Base-by-base conservation (phyloP, 2,113 vertebrate species). In the Triplophysa rosa region DNA sequence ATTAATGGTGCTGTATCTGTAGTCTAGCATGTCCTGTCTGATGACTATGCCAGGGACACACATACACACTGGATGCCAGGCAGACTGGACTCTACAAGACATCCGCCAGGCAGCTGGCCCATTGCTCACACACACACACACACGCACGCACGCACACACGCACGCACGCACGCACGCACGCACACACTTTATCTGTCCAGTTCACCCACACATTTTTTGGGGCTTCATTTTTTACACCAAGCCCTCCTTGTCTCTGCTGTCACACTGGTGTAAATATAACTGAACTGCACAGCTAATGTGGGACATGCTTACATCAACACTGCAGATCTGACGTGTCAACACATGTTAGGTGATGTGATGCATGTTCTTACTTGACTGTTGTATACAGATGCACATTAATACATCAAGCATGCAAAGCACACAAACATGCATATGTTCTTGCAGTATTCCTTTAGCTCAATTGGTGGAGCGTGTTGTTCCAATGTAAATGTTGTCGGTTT, bases 1-100 rank as follows among this genome's bases (percentile, higher is more conserved):
- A 82, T 77, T 84, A 82, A 84, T 82, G 71, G 58, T 65, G 37
- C 23, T 75, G 70, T 79, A 72, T 66, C 58, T 77, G 71, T 81
- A 77, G 54, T 71, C 49, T 73, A 64, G 67, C 72, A 72, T 62
- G 49, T 77, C 54, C 47, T 76, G 71, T 42, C 59, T 79, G 47
- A 81, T 49, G 63, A 59, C 14, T 24, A 17, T 74, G 70, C 76
- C 72, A 82, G 67, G 21, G 16, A 78, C 4, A 78, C 17, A 63
- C 19, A 63, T 8, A 37, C 65, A 72, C 54, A 47, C 67, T n/a
- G 52, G 40, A 72, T 82, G 76, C 70, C 49, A 78, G 26, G 5
- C 17, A 24, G 42, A 71, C 62, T 62, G 40, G 70, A 47, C 62
- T 21, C 54, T 67, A 29, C 61, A 33, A 66, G 52, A 59, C 33